Percentiles rank a stretch among this genome's conserved stretches.
Conservation (phyloP, 2,113 vertebrate species). For the Pelobates fuscus region DNA sequence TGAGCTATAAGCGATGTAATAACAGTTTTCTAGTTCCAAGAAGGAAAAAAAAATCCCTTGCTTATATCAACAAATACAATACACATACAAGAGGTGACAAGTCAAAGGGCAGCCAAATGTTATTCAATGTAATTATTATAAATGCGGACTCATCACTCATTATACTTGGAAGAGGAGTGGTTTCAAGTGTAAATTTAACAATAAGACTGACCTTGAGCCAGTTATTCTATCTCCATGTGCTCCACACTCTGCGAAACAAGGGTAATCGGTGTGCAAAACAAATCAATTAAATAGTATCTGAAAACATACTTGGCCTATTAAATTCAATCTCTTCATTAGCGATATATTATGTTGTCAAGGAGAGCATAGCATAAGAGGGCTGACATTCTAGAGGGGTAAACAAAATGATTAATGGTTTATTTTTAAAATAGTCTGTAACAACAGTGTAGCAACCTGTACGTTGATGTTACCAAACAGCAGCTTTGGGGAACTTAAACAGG, state of each 20-base stretch:
- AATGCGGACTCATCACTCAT: constrained; percentile 42
- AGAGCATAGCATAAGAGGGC: neutral
- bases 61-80: constrained; percentile 28
- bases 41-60: constrained; percentile 6
- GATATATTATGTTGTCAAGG: neutral
- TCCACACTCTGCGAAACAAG: neutral
- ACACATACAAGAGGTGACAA: constrained; percentile 19
- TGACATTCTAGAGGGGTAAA: constrained; percentile 20
- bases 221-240: constrained; percentile 15
- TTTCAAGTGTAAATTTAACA: constrained; percentile 8
- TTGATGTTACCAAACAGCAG: too few relatives aligned
- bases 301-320: constrained; percentile 30
- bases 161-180: constrained; percentile 27
- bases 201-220: constrained; percentile 28
- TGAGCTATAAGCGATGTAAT: constrained; percentile 55
- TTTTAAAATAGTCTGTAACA: too few relatives aligned
- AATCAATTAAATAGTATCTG: constrained; percentile 25
- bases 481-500: too few relatives aligned
- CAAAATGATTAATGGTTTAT: constrained; percentile 35
- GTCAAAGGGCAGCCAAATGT: constrained; percentile 31
- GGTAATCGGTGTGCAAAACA: constrained; percentile 11
- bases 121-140: constrained; percentile 41
- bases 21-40: constrained; percentile 37
- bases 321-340: constrained; percentile 40
- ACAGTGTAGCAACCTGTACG: too few relatives aligned